phyloP scores from a whole-genome alignment of 2,888 invertebrate species.

The Ormia ochracea region DNA sequence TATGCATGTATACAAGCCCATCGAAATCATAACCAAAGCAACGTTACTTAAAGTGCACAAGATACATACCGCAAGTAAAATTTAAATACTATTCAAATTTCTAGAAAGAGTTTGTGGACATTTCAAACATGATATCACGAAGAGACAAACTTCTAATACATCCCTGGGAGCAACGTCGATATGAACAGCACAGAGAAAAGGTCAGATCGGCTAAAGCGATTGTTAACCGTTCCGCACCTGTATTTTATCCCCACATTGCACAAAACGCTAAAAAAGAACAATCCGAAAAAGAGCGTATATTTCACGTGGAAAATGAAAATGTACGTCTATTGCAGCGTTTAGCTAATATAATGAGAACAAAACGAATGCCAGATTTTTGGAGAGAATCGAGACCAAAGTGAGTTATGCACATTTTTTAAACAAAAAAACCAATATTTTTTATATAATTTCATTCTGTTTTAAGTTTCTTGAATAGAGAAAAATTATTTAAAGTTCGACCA shows the following conservation, averaged over 20 bases:
- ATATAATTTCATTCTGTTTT: background rate
- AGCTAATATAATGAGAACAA: constrained; percentile 81
- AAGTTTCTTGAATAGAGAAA: constrained; percentile 75
- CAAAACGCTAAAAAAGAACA: constrained; percentile 84
- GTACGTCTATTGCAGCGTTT: constrained; percentile 83
- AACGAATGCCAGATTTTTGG: constrained; percentile 84
- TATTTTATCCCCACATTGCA: constrained; percentile 81
- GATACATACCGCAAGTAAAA: background rate
- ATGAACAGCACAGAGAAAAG: constrained; percentile 83
- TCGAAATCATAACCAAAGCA: constrained; percentile 61
- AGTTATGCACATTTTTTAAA: constrained; percentile 18
- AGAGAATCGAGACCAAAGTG: constrained; percentile 80
- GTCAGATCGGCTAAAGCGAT: constrained; percentile 82
- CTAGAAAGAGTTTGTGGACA: background rate
- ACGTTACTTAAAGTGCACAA: constrained; percentile 10
- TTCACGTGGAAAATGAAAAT: constrained; percentile 83
- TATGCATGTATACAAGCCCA: no score
- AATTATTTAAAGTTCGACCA: constrained; percentile 71
- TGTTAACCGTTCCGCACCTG: constrained; percentile 82
- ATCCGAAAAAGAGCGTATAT: constrained; percentile 82
- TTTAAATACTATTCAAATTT: background rate
- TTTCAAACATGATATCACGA: constrained; percentile 81
- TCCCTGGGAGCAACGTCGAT: constrained; percentile 84
- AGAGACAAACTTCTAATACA: constrained; percentile 83
- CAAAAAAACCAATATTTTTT: background rate